Conservation (phyloP, 2,797 vertebrate species). For the Myripristis jacobus region DNA sequence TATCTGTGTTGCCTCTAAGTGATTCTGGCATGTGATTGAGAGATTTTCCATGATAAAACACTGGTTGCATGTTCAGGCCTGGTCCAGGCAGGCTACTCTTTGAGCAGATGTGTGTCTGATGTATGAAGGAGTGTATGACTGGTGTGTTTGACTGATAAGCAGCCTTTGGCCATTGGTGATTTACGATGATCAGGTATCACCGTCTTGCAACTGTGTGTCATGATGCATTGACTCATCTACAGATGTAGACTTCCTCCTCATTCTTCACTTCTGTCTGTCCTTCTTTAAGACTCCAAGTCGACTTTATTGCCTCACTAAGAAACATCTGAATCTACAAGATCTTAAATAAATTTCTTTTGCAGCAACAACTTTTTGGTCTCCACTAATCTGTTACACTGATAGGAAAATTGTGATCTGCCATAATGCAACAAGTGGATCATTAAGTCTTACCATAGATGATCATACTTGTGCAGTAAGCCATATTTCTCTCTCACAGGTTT, state of each 20-base stretch:
- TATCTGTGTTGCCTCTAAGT: background rate
- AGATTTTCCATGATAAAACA: background rate
- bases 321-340: background rate
- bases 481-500: no score
- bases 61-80: no score
- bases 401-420: no score
- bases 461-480: no score
- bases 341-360: no score
- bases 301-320: background rate
- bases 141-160: background rate
- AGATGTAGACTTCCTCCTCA: slow-evolving; percentile 15
- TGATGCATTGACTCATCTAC: slow-evolving; percentile 38
- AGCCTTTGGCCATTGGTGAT: slow-evolving; percentile 17
- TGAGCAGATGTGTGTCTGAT: background rate
- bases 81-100: no score
- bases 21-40: slow-evolving; percentile 1
- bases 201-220: slow-evolving; percentile 19
- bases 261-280: background rate
- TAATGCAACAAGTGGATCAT: background rate
- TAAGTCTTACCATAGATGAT: background rate
- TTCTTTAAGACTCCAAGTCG: background rate
- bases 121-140: background rate
- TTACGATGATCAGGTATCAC: slow-evolving; percentile 32
- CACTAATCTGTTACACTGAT: no score
- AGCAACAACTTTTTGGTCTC: no score